Evolutionary conservation across 2,888 invertebrate genomes (phyloP).

Genomic region (Gerris lacustris): DNA sequence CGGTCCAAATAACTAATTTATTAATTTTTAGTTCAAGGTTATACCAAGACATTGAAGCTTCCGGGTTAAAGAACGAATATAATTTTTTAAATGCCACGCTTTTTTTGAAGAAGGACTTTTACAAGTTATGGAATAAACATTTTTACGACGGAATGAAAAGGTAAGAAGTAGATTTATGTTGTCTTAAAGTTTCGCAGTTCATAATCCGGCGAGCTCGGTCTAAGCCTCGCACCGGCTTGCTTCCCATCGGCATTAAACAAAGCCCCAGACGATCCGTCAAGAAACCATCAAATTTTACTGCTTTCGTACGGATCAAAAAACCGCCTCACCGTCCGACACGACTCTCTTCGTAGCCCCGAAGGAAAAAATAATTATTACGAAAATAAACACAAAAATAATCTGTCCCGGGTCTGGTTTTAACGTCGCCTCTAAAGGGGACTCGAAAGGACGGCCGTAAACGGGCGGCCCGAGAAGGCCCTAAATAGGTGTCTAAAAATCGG

Average conservation of each 20-base stretch:
- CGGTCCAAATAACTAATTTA: too few relatives aligned
- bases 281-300: conserved; percentile 5
- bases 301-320: conserved; percentile 2
- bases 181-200: background rate
- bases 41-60: too few relatives aligned
- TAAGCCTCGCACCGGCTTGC: background rate
- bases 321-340: background rate
- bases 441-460: too few relatives aligned
- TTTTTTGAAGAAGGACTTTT: too few relatives aligned
- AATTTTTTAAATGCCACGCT: too few relatives aligned
- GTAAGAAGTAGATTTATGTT: conserved; percentile 1
- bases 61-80: too few relatives aligned
- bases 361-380: background rate
- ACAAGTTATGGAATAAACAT: background rate
- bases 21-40: too few relatives aligned
- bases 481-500: too few relatives aligned
- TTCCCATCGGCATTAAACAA: background rate
- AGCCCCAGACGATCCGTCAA: conserved; percentile 1
- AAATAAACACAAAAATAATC: background rate
- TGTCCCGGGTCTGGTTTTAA: background rate
- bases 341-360: background rate
- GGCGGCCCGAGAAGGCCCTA: too few relatives aligned
- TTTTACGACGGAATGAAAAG: conserved; percentile 3
- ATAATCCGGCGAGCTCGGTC: background rate
- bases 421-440: too few relatives aligned